Evolutionary conservation across 2,113 vertebrate genomes (phyloP).

Genomic region (Kobus ellipsiprymnus): DNA sequence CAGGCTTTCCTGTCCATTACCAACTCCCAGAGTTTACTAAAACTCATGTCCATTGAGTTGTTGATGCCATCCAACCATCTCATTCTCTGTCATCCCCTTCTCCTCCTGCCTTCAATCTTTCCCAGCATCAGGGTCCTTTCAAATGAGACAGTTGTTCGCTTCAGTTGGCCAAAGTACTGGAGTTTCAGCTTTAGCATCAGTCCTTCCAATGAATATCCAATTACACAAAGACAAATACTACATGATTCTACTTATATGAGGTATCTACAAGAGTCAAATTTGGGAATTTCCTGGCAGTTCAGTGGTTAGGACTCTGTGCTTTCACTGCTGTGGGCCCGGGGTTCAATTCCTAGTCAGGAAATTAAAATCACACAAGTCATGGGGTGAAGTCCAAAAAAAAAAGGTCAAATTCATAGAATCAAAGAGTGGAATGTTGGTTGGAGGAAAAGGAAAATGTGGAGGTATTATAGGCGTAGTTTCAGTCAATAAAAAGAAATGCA

Average conservation of each 20-base stretch:
- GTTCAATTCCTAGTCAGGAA: background rate
- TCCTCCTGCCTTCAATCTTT: background rate
- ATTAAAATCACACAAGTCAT: background rate
- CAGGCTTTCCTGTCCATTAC: background rate
- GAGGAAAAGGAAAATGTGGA: background rate
- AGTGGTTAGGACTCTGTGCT: background rate
- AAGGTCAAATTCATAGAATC: background rate
- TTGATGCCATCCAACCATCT: background rate
- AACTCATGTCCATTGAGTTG: background rate
- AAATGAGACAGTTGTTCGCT: background rate
- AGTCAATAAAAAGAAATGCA: background rate
- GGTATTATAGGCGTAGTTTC: background rate
- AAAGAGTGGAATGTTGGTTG: background rate
- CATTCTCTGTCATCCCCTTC: background rate
- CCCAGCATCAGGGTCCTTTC: background rate
- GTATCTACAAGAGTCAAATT: background rate
- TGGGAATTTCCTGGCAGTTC: background rate
- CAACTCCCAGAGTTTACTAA: background rate
- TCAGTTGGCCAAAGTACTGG: background rate
- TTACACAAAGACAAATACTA: background rate
- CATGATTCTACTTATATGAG: background rate
- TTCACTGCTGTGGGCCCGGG: background rate
- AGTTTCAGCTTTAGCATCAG: background rate
- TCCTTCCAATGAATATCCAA: background rate
- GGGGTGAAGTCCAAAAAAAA: background rate